Evolutionary conservation across 2,797 vertebrate genomes (phyloP).

Genomic region (Cichlasoma orientale): DNA sequence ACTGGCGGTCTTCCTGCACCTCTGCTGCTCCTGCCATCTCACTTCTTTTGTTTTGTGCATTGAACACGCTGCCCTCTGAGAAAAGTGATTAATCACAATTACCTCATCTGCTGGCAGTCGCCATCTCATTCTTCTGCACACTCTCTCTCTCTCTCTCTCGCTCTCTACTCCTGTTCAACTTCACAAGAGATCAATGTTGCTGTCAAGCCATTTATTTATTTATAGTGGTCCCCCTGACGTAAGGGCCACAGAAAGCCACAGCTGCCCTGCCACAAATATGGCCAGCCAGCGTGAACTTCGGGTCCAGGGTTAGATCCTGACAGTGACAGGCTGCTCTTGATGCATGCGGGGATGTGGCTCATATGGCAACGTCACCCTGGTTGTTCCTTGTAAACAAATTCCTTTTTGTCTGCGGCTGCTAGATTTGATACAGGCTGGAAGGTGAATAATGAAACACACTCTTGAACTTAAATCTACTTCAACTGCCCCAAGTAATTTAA

Average conservation of each 20-base stretch:
- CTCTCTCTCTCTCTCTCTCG: conserved; percentile 30
- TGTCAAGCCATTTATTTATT: conserved; percentile 77
- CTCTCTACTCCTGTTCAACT: conserved; percentile 60
- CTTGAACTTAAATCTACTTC: conserved; percentile 45
- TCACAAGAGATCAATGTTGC: conserved; percentile 77
- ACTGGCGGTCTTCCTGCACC: conserved; percentile 69
- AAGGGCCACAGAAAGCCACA: conserved; percentile 59
- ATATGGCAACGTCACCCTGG: conserved; percentile 28
- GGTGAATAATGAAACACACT: conserved; percentile 60
- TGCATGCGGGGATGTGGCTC: conserved; percentile 37
- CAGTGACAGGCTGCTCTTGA: conserved; percentile 54
- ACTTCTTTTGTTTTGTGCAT: conserved; percentile 67
- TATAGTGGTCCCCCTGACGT: conserved; percentile 58
- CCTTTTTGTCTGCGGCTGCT: conserved; percentile 37
- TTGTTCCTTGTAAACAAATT: conserved; percentile 53
- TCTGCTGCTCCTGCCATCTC: conserved; percentile 73
- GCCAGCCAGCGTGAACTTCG: conserved; percentile 51
- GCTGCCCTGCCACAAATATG: conserved; percentile 55
- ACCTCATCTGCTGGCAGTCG: conserved; percentile 68
- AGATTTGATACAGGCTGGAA: conserved; percentile 16
- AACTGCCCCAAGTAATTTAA: conserved; percentile 38
- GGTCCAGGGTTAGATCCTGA: conserved; percentile 45
- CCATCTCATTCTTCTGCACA: conserved; percentile 50
- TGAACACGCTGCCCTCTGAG: conserved; percentile 80
- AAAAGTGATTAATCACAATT: conserved; percentile 83